Conservation (phyloP, 2,113 vertebrate genomes). For the Hippocampus zosterae region DNA sequence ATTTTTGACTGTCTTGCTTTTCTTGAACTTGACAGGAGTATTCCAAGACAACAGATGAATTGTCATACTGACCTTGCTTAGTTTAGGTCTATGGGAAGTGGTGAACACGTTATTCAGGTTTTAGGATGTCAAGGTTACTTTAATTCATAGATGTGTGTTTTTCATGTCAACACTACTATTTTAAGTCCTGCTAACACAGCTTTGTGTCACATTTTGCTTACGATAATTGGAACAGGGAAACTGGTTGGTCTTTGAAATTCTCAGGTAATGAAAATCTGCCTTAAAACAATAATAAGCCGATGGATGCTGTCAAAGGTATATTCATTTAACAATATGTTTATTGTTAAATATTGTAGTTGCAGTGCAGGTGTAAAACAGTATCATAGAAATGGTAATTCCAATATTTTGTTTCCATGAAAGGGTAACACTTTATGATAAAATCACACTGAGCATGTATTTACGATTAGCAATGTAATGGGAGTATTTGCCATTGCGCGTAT, state of each 20-base stretch:
- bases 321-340: not conserved
- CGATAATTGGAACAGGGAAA: constrained; percentile 28
- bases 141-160: constrained; percentile 4
- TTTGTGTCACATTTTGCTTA: constrained; percentile 16
- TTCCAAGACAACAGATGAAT: constrained; percentile 20
- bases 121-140: constrained; percentile 7
- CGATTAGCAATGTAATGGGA: not conserved
- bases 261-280: constrained; percentile 58
- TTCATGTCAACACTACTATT: constrained; percentile 19
- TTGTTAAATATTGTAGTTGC: not conserved
- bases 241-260: constrained; percentile 36
- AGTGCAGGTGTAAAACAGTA: not conserved
- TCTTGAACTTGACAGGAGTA: constrained; percentile 5
- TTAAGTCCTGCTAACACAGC: constrained; percentile 11
- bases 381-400: not conserved
- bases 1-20: constrained; percentile 2
- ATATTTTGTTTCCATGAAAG: not conserved
- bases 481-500: not conserved
- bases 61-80: constrained; percentile 14
- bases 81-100: constrained; percentile 11
- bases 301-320: not conserved
- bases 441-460: not conserved
- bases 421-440: not conserved
- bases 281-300: not conserved
- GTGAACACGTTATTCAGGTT: constrained; percentile 37